phyloP scores from a whole-genome alignment of 2,888 invertebrate species.

The Branchellion lobata region DNA sequence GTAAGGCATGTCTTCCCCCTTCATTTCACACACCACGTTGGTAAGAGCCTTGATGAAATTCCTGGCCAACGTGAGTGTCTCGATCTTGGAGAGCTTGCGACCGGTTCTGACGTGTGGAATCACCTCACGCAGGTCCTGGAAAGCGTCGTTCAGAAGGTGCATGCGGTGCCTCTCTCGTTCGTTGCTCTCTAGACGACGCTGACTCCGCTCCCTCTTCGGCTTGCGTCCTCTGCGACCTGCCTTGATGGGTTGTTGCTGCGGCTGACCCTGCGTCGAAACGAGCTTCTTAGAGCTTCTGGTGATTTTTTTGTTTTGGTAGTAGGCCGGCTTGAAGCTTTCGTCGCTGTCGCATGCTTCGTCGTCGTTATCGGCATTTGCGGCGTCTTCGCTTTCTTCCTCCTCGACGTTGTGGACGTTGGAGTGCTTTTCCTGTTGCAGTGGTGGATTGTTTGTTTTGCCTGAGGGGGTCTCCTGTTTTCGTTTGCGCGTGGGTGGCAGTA shows the following conservation, averaged over 20 bases:
- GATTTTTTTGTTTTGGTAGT: not conserved
- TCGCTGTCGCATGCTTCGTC: slow-evolving; percentile 31
- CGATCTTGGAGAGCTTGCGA: slow-evolving; percentile 81
- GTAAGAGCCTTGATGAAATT: slow-evolving; percentile 86
- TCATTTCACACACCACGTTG: slow-evolving; percentile 79
- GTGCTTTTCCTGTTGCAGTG: not conserved
- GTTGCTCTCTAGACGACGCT: slow-evolving; percentile 83
- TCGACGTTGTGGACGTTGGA: slow-evolving; percentile 8
- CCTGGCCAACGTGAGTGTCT: slow-evolving; percentile 82
- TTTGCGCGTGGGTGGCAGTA: not conserved
- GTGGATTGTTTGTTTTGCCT: no score
- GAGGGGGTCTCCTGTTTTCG: not conserved
- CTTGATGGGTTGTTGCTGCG: not conserved
- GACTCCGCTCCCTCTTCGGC: slow-evolving; percentile 70
- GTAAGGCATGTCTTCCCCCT: slow-evolving; percentile 73
- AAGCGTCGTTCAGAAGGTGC: slow-evolving; percentile 87
- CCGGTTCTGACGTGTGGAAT: slow-evolving; percentile 84
- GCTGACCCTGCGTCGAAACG: not conserved
- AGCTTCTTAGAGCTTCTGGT: slow-evolving; percentile 12
- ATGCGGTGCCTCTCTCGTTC: slow-evolving; percentile 86
- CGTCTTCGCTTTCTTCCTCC: slow-evolving; percentile 7
- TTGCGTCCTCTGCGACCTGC: slow-evolving; percentile 16
- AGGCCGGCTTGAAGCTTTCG: slow-evolving; percentile 36
- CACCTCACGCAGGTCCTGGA: slow-evolving; percentile 80
- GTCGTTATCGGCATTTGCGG: not conserved